Base-by-base conservation (phyloP, 2,797 vertebrate species). In the Strix occidentalis region DNA sequence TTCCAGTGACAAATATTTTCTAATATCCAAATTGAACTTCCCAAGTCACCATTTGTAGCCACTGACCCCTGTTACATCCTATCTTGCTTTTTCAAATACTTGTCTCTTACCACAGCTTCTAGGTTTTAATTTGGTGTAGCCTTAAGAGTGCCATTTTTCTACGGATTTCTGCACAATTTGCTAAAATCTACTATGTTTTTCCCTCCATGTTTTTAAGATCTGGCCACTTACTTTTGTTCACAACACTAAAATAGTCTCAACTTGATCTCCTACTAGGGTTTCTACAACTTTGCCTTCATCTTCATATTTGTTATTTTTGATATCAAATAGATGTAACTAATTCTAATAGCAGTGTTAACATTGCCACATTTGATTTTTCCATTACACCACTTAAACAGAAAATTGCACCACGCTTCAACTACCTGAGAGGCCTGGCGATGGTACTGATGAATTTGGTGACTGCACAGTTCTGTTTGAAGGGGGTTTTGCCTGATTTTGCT, bases 391-490 rank as follows among this genome's bases (percentile, higher is more conserved):
- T 57, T 78, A 6, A 87, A 76, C 10, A 72, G 66, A 69, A 70
- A 85, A 91, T 6, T 51, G 45, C 26, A 65, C 11, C 20, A 29
- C 19, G 23, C 20, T 78, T 63, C 13, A 71, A 20, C 74, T 97
- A 98, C 98, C 98, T 71, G 98, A 93, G 60, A 98, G 97, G 51
- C 98, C 98, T 37, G 98, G 98, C 45, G 98, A 98, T 20, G 98
- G 98, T 70, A 98, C 98, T 0, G 98, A 98, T 65, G 98, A 98
- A 87, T 98, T 98, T 54, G 98, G 98, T 39, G 98, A 98, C 80
- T 98, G 98, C 41, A 98, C 98, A 1, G 98, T 98, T 78, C 98
- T 98, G 92, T 97, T 98, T 0, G 97, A 98, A 69, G 97, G 97
- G 14, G 96, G 96, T 95, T 98, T 98, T n/a, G 97, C 96, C 46